phyloP scores from a whole-genome alignment of 1,140 invertebrate species.

The Trissolcus basalis region DNA sequence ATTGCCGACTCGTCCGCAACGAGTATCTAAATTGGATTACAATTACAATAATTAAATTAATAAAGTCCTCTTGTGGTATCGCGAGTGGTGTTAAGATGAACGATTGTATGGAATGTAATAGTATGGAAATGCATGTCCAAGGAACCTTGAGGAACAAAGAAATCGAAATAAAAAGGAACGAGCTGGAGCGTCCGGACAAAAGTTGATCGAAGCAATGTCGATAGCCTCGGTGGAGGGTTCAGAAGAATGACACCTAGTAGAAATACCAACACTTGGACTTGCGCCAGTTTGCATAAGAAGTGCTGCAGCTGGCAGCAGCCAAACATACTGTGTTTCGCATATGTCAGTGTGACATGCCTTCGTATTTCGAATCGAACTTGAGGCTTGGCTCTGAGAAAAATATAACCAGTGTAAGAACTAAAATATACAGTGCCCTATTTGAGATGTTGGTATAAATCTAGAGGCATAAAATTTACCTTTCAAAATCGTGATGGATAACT shows the following conservation, averaged over 20 bases:
- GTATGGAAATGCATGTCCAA: constrained; percentile 10
- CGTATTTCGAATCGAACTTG: constrained; percentile 48
- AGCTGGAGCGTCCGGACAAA: constrained; percentile 10
- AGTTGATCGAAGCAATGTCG: constrained; percentile 39
- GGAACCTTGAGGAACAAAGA: neutral
- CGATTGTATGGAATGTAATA: constrained; percentile 8
- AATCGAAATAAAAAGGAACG: neutral
- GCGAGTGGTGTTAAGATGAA: neutral
- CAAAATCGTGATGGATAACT: constrained; percentile 42
- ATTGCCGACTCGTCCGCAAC: constrained; percentile 14
- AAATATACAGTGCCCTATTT: constrained; percentile 47
- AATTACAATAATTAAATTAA: constrained; percentile 22
- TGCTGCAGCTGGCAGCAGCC: constrained; percentile 64
- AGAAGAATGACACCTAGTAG: constrained; percentile 73
- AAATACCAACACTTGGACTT: constrained; percentile 70
- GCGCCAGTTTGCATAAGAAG: constrained; percentile 74
- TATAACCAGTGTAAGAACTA: constrained; percentile 24
- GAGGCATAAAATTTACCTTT: constrained; percentile 44
- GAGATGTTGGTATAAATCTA: constrained; percentile 27
- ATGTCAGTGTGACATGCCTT: constrained; percentile 41
- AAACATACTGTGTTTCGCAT: constrained; percentile 47
- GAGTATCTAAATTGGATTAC: constrained; percentile 24
- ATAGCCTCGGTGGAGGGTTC: constrained; percentile 56
- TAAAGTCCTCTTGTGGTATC: constrained; percentile 1
- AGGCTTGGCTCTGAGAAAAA: constrained; percentile 22